Conservation (phyloP, 2,113 vertebrate genomes). For the Actenoides lindsayi region DNA sequence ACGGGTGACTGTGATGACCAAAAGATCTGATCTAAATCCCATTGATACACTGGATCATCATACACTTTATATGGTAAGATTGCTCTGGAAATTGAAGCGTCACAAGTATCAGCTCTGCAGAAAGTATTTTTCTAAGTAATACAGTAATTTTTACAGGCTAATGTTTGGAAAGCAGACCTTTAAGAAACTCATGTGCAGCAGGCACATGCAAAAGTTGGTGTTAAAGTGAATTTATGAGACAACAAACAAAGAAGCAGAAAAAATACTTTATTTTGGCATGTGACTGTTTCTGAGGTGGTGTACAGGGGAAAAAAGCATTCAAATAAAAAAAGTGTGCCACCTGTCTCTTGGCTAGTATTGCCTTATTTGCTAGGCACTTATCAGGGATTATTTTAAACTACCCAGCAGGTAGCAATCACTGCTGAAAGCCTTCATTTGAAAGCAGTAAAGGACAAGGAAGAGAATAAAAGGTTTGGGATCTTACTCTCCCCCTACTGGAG, state of each 20-base stretch:
- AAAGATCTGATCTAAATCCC: background rate
- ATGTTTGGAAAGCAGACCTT: background rate
- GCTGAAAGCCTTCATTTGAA: background rate
- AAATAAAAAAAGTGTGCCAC: background rate
- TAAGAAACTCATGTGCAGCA: background rate
- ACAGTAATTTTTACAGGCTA: background rate
- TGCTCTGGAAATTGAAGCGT: background rate
- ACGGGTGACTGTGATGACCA: background rate
- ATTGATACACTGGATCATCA: background rate
- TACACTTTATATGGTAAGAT: background rate
- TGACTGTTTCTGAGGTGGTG: background rate
- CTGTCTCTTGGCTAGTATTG: background rate
- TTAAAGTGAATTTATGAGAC: background rate
- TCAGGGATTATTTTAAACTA: background rate
- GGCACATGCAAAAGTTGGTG: background rate
- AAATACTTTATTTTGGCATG: background rate
- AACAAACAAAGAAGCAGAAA: background rate
- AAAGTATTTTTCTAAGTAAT: background rate
- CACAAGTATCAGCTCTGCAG: background rate
- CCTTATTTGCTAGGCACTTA: background rate
- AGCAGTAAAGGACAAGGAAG: background rate
- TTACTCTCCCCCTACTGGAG: background rate
- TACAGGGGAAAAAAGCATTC: background rate
- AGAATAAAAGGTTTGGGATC: background rate
- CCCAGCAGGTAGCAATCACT: background rate